Evolutionary conservation across 2,888 invertebrate species (phyloP).

Genomic region (Coelinius sp.): DNA sequence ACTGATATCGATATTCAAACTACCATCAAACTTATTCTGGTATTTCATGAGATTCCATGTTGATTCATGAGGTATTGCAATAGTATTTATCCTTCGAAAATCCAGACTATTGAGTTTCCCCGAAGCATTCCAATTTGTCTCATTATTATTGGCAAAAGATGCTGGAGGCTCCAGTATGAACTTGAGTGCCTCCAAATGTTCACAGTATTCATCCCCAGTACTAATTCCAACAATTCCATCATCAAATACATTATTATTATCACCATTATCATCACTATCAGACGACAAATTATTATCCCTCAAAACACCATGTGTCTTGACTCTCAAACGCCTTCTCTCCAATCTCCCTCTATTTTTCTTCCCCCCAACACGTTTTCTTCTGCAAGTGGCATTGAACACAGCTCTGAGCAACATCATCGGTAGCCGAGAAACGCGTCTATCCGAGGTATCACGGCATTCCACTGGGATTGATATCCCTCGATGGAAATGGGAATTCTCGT

Average conservation of each 20-base stretch:
- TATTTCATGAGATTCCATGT: slow-evolving; percentile 32
- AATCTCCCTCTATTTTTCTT: slow-evolving; percentile 21
- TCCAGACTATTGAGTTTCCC: slow-evolving; percentile 63
- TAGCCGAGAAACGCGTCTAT: slow-evolving; percentile 43
- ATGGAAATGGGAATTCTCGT: slow-evolving; percentile 41
- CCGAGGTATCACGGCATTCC: slow-evolving; percentile 35
- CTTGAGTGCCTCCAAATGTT: slow-evolving; percentile 59
- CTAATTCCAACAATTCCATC: not conserved
- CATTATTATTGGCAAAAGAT: slow-evolving; percentile 54
- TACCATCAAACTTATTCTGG: slow-evolving; percentile 24
- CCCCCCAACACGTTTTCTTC: not conserved
- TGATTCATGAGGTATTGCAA: slow-evolving; percentile 54
- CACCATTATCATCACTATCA: slow-evolving; percentile 12
- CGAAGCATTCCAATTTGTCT: slow-evolving; percentile 52
- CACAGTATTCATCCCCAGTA: slow-evolving; percentile 52
- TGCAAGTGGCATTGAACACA: slow-evolving; percentile 34
- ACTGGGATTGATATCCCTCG: slow-evolving; percentile 38
- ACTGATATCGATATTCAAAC: not conserved
- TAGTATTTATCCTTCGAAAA: slow-evolving; percentile 63
- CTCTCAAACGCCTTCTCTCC: slow-evolving; percentile 42
- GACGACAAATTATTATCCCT: slow-evolving; percentile 12
- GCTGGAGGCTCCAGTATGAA: slow-evolving; percentile 61
- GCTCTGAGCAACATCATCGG: slow-evolving; percentile 52
- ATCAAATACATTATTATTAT: not conserved
- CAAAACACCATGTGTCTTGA: slow-evolving; percentile 49